Conservation (phyloP, 2,797 vertebrate genomes). For the Anguilla obscura region DNA sequence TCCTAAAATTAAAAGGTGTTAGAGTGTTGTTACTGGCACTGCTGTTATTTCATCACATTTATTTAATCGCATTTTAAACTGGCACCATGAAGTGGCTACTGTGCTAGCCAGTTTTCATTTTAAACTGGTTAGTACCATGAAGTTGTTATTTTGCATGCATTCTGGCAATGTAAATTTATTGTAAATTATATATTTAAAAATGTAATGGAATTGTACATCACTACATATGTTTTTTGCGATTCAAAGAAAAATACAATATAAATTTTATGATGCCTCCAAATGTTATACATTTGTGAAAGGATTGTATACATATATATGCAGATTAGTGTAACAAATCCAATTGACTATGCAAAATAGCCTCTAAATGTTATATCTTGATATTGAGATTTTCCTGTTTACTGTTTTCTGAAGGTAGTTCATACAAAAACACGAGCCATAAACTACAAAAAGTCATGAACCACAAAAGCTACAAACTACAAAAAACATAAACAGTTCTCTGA, state of each 20-base stretch:
- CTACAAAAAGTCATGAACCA: too few relatives aligned
- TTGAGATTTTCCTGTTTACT: background rate
- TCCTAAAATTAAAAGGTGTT: background rate
- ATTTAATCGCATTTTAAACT: background rate
- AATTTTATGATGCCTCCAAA: background rate
- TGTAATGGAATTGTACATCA: background rate
- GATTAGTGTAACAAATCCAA: background rate
- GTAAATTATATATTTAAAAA: background rate
- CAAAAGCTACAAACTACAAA: conserved; percentile 23
- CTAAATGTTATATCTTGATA: background rate
- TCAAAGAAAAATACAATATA: background rate
- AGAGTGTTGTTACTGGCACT: background rate
- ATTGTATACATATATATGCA: background rate
- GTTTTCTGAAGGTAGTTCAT: background rate
- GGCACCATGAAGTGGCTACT: background rate
- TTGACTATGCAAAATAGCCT: background rate
- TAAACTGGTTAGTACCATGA: background rate
- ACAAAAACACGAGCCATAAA: too few relatives aligned
- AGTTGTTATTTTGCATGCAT: background rate
- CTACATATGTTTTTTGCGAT: background rate
- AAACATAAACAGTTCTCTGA: conserved; percentile 37
- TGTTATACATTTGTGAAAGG: background rate
- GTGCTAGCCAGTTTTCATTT: background rate
- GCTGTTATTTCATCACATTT: background rate
- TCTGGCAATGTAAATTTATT: background rate